phyloP scores from a whole-genome alignment of 2,113 vertebrate species.

The Pimephales promelas region DNA sequence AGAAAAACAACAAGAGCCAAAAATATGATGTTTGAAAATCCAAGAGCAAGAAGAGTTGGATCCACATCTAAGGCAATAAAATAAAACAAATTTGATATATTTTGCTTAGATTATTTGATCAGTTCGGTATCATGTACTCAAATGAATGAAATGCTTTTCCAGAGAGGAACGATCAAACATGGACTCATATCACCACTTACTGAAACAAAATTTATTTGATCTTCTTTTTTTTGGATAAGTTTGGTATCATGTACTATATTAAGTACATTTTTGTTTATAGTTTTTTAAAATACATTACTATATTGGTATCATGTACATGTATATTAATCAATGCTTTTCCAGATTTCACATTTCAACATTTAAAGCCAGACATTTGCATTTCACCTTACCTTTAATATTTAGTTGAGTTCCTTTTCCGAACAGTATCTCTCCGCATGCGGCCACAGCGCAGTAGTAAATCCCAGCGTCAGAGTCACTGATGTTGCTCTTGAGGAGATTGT shows the following conservation, averaged over 20 bases:
- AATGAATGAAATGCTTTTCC: neutral
- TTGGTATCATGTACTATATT: neutral
- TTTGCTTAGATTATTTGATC: neutral
- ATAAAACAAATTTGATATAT: too few species aligned
- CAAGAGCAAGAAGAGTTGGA: neutral
- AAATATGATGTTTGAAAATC: slow-evolving; percentile 2
- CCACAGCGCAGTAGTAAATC: slow-evolving; percentile 62
- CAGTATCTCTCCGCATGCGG: slow-evolving; percentile 60
- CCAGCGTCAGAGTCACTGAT: slow-evolving; percentile 45
- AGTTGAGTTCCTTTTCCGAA: slow-evolving; percentile 59
- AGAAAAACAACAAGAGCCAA: slow-evolving; percentile 14
- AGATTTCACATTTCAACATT: neutral
- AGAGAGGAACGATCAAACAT: too few species aligned
- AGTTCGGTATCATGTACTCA: neutral
- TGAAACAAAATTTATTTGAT: neutral
- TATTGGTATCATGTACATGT: too few species aligned
- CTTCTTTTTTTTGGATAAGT: neutral
- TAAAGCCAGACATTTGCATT: neutral
- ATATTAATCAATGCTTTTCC: neutral
- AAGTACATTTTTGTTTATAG: too few species aligned
- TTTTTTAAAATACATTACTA: too few species aligned
- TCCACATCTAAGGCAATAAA: neutral
- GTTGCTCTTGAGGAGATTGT: slow-evolving; percentile 55
- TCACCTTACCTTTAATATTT: neutral
- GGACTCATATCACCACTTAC: neutral